Conservation (phyloP, 2,888 invertebrate genomes). For the Torymus auratus region DNA sequence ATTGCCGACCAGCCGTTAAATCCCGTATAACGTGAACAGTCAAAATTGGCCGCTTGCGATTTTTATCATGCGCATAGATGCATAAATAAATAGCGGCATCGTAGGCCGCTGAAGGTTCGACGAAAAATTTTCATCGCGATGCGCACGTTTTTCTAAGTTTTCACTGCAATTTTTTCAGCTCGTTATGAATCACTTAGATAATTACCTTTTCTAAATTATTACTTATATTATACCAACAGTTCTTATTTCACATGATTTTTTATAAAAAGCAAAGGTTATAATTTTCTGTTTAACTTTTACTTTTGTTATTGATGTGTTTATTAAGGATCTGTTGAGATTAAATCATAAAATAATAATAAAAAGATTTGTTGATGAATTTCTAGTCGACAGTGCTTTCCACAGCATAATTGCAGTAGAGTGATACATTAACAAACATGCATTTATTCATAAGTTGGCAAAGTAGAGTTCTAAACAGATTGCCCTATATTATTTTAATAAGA, state of each 20-base stretch:
- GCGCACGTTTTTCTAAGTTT: background rate
- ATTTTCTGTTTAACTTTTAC: background rate
- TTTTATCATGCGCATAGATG: slow-evolving; percentile 1
- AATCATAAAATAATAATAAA: too few species aligned
- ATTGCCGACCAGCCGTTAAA: slow-evolving; percentile 19
- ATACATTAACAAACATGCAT: too few species aligned
- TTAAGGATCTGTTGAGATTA: too few species aligned
- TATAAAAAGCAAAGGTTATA: background rate
- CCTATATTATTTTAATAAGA: too few species aligned
- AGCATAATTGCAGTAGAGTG: too few species aligned
- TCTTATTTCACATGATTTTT: background rate
- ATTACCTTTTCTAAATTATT: background rate
- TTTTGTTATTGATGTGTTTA: too few species aligned
- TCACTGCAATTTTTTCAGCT: slow-evolving; percentile 6
- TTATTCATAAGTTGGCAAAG: too few species aligned
- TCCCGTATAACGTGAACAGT: background rate
- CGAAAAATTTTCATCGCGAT: background rate
- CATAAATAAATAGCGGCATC: slow-evolving; percentile 1
- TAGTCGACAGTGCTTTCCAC: too few species aligned
- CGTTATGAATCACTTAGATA: background rate
- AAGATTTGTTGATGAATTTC: too few species aligned
- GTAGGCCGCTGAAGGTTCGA: background rate
- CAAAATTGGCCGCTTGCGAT: background rate
- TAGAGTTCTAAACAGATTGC: too few species aligned
- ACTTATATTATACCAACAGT: background rate